phyloP scores from a whole-genome alignment of 1,140 invertebrate genomes.

The Zaprionus ornatus region DNA sequence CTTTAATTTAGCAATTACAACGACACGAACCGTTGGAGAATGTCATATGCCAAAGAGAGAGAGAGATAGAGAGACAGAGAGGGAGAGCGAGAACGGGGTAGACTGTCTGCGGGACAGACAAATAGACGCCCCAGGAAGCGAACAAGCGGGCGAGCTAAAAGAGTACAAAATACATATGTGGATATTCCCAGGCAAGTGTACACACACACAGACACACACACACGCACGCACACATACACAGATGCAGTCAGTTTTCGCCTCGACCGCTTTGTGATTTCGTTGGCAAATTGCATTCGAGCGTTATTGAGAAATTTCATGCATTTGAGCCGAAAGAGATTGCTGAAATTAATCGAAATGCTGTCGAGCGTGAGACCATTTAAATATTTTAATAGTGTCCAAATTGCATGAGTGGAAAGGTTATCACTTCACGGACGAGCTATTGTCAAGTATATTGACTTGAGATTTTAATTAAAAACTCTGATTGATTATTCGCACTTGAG shows the following conservation, averaged over 20 bases:
- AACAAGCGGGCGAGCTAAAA: conserved; percentile 11
- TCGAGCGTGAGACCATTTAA: conserved; percentile 23
- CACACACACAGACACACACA: conserved; percentile 18
- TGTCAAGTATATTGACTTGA: too few relatives aligned
- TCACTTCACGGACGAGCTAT: not conserved
- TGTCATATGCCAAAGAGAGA: not conserved
- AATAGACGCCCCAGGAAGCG: conserved; percentile 42
- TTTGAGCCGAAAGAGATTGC: conserved; percentile 62
- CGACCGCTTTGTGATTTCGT: conserved; percentile 39
- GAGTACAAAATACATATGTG: conserved; percentile 3
- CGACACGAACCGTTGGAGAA: conserved; percentile 50
- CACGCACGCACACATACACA: not conserved
- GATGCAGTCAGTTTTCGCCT: not conserved
- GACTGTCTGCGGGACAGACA: not conserved
- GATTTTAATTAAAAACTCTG: too few relatives aligned
- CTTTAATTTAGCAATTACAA: conserved; percentile 79
- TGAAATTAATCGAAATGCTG: conserved; percentile 69
- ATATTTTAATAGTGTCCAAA: conserved; percentile 4
- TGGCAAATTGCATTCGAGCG: conserved; percentile 71
- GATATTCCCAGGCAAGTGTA: not conserved
- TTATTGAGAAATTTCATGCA: conserved; percentile 64
- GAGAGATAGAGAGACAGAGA: not conserved
- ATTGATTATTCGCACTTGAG: not conserved
- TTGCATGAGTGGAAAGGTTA: not conserved
- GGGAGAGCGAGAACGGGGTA: not conserved